A percentile compares a stretch with the other conserved stretches of the same genome.
Conservation (phyloP, 2,113 vertebrate genomes). For the Brienomyrus brachyistius region DNA sequence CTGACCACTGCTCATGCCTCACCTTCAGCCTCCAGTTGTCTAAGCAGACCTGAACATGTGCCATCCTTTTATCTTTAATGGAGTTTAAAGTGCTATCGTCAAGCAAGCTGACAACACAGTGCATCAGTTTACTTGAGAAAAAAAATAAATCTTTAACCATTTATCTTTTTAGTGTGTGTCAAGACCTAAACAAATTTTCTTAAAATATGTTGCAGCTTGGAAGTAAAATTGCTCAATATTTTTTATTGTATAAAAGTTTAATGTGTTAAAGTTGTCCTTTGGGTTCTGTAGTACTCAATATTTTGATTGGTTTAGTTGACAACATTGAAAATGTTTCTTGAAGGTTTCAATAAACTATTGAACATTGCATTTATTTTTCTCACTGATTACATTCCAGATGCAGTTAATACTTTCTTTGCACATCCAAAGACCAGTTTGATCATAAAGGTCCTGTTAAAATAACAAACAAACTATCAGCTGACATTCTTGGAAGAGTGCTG, state of each 20-base stretch:
- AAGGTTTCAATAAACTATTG: conserved; percentile 87
- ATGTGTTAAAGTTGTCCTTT: conserved; percentile 78
- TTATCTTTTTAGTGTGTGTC: conserved; percentile 50
- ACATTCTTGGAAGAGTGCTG: background rate
- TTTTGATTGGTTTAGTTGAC: conserved; percentile 62
- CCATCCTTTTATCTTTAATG: conserved; percentile 62
- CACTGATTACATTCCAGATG: background rate
- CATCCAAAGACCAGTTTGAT: background rate
- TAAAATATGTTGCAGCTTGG: conserved; percentile 57
- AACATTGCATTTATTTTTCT: conserved; percentile 32
- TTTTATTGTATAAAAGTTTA: conserved; percentile 73
- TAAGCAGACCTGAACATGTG: conserved; percentile 48
- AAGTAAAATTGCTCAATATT: conserved; percentile 58
- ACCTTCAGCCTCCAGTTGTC: conserved; percentile 36
- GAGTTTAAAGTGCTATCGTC: conserved; percentile 65
- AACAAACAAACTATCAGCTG: background rate
- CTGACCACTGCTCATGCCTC: conserved; percentile 21
- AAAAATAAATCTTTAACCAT: conserved; percentile 36
- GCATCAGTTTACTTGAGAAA: conserved; percentile 62
- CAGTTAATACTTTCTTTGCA: background rate
- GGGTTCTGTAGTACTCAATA: conserved; percentile 63
- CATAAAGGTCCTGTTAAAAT: background rate
- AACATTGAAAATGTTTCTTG: conserved; percentile 69
- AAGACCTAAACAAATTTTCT: conserved; percentile 49
- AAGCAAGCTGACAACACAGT: conserved; percentile 60